Base-by-base conservation (phyloP, 1,140 invertebrate genomes). In the Acromyrmex charruanus region DNA sequence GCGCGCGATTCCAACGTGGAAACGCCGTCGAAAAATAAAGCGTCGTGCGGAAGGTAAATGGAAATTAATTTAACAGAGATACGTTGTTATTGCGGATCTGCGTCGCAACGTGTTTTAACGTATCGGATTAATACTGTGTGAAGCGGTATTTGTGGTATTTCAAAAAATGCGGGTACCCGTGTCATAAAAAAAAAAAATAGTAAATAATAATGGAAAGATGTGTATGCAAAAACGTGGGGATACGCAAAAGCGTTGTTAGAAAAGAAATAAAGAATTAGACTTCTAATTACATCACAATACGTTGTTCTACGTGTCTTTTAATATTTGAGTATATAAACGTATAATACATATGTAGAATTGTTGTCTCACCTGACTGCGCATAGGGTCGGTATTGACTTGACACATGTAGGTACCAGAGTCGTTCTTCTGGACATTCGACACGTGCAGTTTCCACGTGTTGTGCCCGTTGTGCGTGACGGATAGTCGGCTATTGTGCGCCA, bases 391-490 rank as follows among this genome's bases (percentile, higher is more conserved):
- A 94, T 99, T 99, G 89, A 99, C 97, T 95, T 99, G 98, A 94
- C 98, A 99, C 97, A 98, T 98, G 94, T 98, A 98, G 31, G 97
- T 98, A 77, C 98, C 98, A 2, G 97, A 97, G 94, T 99, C 98
- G 93, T 98, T 98, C 91, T 97, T 97, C 94, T 98, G 98, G 44
- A 99, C 98, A 93, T 98, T 98, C 86, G 97, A 96, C 92, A 99
- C 97, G 95, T 98, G 97, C 88, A 99, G 96, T 94, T 97, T 98
- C 98, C 98, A 99, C 79, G 98, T 98, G 93, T 98, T 98, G 95
- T 98, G 98, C 66, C 98, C 98, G 95, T 98, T 98, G 95, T 98
- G 98, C 65, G 98, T 98, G 85, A 98, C 98, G 35, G 97, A 97
- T 85, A 98, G 96, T 72, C 98, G 96, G 49, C 97, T 97, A 96